Evolutionary conservation across 2,888 invertebrate species (phyloP).

Genomic region (Rugalucina vietnamica): DNA sequence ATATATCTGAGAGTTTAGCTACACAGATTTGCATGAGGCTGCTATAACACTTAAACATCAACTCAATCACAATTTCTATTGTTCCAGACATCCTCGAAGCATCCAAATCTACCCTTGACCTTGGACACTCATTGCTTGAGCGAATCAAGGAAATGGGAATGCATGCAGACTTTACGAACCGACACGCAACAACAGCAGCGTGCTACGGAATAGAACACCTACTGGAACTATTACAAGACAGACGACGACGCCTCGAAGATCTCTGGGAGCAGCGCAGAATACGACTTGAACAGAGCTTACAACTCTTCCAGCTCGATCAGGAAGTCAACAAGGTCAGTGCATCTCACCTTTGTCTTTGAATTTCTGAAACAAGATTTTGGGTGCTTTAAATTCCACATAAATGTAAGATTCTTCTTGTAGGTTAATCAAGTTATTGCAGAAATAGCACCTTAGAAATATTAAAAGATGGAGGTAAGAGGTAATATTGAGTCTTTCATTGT

Average conservation of each 20-base stretch:
- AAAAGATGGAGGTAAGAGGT: too few species aligned
- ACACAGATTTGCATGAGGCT: too few species aligned
- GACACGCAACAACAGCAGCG: constrained; percentile 84
- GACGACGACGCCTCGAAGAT: constrained; percentile 89
- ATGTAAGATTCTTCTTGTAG: too few species aligned
- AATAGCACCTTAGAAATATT: too few species aligned
- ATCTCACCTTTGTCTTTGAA: too few species aligned
- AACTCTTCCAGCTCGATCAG: constrained; percentile 89
- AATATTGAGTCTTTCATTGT: too few species aligned
- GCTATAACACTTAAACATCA: too few species aligned
- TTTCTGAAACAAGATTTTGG: too few species aligned
- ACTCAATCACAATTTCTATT: too few species aligned
- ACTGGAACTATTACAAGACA: constrained; percentile 88
- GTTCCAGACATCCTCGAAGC: constrained; percentile 88
- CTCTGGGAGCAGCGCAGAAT: constrained; percentile 88
- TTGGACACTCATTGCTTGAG: constrained; percentile 90
- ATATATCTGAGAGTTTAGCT: too few species aligned
- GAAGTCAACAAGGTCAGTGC: constrained; percentile 86
- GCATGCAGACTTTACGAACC: constrained; percentile 88
- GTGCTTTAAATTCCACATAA: too few species aligned
- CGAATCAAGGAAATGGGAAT: constrained; percentile 90
- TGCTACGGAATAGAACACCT: constrained; percentile 85
- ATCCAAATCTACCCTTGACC: constrained; percentile 91
- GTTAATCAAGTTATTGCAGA: too few species aligned
- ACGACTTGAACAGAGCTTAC: constrained; percentile 91